phyloP scores from a whole-genome alignment of 2,113 vertebrate species.

The Hiodon tergisus region DNA sequence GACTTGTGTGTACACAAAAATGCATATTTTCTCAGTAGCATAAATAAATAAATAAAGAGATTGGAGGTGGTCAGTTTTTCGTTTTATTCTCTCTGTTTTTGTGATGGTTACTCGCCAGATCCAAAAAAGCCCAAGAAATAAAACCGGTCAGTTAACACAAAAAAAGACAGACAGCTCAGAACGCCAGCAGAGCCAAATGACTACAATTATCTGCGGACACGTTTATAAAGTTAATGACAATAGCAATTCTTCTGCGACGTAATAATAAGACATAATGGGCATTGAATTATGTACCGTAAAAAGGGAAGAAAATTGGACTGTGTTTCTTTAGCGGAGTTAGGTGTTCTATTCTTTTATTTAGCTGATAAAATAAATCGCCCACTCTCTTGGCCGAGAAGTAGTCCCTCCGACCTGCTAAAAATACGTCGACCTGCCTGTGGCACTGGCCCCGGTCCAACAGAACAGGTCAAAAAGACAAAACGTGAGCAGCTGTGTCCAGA shows the following conservation, averaged over 20 bases:
- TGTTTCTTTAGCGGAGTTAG: background rate
- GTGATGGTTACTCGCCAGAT: no score
- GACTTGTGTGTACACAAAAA: background rate
- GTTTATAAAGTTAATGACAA: background rate
- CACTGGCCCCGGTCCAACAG: background rate
- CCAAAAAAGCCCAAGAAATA: background rate
- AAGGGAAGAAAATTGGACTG: background rate
- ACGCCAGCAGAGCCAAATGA: background rate
- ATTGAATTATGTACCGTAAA: no score
- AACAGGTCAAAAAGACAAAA: slow-evolving; percentile 12
- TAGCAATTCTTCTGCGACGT: background rate
- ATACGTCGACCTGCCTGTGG: background rate
- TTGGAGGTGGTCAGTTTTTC: no score
- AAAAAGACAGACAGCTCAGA: background rate
- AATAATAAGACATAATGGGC: background rate
- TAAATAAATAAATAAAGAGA: no score
- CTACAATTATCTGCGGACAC: background rate
- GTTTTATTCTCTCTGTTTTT: no score
- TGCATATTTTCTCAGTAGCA: no score
- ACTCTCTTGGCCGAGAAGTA: background rate
- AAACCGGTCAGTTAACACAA: background rate
- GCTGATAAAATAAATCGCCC: background rate
- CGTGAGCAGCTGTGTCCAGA: background rate
- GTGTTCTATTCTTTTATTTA: background rate
- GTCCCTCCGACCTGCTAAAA: background rate